Conservation (phyloP, 2,888 invertebrate species). For the Aporophyla lueneburgensis region DNA sequence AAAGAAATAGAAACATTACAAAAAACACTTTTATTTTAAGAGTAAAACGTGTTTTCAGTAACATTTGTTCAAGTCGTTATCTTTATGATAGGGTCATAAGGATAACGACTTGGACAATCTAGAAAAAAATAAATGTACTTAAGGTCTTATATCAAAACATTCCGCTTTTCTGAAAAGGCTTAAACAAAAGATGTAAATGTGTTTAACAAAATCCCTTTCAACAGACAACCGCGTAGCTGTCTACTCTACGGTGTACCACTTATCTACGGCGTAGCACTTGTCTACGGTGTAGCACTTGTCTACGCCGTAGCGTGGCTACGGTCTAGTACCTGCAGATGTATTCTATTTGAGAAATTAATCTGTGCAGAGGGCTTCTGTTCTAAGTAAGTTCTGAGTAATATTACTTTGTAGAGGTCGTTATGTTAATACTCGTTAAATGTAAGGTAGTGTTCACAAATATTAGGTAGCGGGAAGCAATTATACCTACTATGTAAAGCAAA, state of each 20-base stretch:
- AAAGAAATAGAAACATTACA: background rate
- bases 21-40: constrained; percentile 24
- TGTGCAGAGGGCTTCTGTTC: constrained; percentile 9
- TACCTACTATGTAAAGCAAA: background rate
- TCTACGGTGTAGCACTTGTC: constrained; percentile 42
- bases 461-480: background rate
- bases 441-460: constrained; percentile 3
- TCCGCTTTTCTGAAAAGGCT: constrained; percentile 8
- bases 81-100: too few species aligned
- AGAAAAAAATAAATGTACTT: constrained; percentile 11
- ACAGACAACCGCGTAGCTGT: constrained; percentile 32
- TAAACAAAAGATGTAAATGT: constrained; percentile 31
- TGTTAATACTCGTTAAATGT: constrained; percentile 41
- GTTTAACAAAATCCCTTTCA: constrained; percentile 21
- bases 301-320: constrained; percentile 49
- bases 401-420: constrained; percentile 29
- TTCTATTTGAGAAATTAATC: constrained; percentile 45
- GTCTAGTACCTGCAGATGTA: constrained; percentile 36
- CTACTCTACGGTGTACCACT: constrained; percentile 43
- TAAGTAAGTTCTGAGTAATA: constrained; percentile 39
- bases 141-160: constrained; percentile 2
- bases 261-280: constrained; percentile 43
- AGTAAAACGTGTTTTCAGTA: constrained; percentile 3
- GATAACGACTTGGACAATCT: too few species aligned
- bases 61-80: constrained; percentile 31